A percentile compares a stretch with the other conserved stretches of the same genome.
Conservation (phyloP, 2,113 vertebrate genomes). For the Lepus europaeus region DNA sequence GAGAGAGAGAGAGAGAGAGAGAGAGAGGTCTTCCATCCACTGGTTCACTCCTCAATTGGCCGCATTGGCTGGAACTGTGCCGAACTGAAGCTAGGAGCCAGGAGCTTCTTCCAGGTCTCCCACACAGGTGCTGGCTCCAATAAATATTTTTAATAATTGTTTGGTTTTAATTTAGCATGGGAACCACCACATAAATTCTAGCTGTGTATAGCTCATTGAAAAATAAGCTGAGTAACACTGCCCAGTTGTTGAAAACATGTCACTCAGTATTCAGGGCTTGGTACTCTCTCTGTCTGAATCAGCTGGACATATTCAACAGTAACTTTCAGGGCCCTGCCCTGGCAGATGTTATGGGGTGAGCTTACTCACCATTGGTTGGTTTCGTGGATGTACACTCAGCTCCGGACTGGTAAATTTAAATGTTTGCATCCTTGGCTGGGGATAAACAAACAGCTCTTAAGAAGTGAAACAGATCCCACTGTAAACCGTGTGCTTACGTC, state of each 20-base stretch:
- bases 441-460: background rate
- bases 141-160: conserved; percentile 82
- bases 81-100: too few species aligned
- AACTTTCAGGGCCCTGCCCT: background rate
- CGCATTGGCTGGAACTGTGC: too few species aligned
- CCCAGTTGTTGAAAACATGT: conserved; percentile 74
- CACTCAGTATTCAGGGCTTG: conserved; percentile 56
- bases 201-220: conserved; percentile 71
- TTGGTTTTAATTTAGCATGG: conserved; percentile 71
- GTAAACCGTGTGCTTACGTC: background rate
- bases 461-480: background rate
- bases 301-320: background rate
- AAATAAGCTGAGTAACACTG: conserved; percentile 81
- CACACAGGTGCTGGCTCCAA: too few species aligned
- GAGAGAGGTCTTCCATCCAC: too few species aligned
- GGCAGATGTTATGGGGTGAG: background rate
- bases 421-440: background rate
- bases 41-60: too few species aligned
- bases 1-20: too few species aligned
- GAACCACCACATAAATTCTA: conserved; percentile 80
- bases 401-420: conserved; percentile 38
- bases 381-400: background rate
- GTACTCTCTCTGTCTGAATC: background rate
- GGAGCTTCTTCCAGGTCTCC: too few species aligned
- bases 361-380: background rate